A percentile compares a stretch with the other conserved stretches of the same genome.
These are phyloP conservation scores for Dynastes grantii DNA, from an alignment of 2,888 invertebrate species.

Conservation along the genomic window DNA sequence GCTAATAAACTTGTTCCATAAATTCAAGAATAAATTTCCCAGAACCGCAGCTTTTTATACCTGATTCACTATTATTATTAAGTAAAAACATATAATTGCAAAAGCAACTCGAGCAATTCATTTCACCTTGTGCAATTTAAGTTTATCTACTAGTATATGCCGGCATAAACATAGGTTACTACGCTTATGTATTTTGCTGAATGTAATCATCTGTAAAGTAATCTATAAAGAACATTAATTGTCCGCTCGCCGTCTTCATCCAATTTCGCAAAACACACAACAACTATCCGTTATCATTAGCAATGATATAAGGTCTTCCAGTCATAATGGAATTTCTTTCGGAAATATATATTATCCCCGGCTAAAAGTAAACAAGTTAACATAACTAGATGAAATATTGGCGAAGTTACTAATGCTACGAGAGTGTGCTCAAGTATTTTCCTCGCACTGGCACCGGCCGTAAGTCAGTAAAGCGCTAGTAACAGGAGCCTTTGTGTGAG, in stretches of 20 bases:
- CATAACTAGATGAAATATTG: conserved; percentile 61
- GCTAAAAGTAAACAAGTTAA: conserved; percentile 60
- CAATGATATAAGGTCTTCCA: conserved; percentile 34
- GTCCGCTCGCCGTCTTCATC: conserved; percentile 9
- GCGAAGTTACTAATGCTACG: conserved; percentile 64
- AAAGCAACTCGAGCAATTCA: too few species aligned
- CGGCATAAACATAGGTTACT: neutral
- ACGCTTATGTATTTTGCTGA: neutral
- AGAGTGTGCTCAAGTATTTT: conserved; percentile 49
- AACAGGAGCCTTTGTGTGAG: conserved; percentile 20
- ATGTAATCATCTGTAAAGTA: neutral
- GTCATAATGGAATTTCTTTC: conserved; percentile 44
- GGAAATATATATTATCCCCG: conserved; percentile 46
- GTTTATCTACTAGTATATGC: too few species aligned
- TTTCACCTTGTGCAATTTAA: too few species aligned
- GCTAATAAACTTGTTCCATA: too few species aligned
- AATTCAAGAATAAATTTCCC: too few species aligned
- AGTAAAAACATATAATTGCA: too few species aligned
- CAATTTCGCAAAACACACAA: conserved; percentile 12
- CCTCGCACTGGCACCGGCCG: conserved; percentile 40
- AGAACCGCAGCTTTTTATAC: too few species aligned
- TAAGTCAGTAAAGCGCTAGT: conserved; percentile 46
- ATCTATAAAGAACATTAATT: conserved; percentile 4
- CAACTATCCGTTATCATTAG: conserved; percentile 24
- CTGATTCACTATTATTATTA: too few species aligned